Percentiles rank a stretch among this genome's conserved stretches.
Evolutionary conservation across 2,113 vertebrate species (phyloP).

Genomic region (Tapirus terrestris): DNA sequence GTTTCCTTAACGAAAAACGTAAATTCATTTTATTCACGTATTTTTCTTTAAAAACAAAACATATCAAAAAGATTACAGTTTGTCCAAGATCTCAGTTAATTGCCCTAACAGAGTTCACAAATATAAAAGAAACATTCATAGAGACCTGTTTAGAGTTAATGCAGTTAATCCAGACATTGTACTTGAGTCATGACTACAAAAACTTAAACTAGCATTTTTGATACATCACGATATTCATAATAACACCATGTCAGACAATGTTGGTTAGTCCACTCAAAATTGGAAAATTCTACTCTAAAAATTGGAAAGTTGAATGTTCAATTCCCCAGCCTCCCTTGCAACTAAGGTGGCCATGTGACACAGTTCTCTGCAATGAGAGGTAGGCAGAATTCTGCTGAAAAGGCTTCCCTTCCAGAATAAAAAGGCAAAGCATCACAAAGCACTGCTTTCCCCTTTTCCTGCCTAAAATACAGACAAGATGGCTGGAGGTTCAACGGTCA

Average conservation of each 20-base stretch:
- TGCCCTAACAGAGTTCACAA: background rate
- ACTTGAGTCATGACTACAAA: background rate
- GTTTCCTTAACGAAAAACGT: background rate
- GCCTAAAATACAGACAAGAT: background rate
- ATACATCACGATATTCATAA: background rate
- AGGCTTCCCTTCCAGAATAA: background rate
- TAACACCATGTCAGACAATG: background rate
- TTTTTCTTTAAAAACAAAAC: slow-evolving; percentile 31
- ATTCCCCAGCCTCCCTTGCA: background rate
- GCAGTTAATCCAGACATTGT: background rate
- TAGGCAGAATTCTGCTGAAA: background rate
- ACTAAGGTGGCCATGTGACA: background rate
- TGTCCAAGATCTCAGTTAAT: background rate
- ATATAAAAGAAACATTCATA: background rate
- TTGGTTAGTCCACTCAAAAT: background rate
- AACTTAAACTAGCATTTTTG: slow-evolving; percentile 12
- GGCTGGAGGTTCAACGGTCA: background rate
- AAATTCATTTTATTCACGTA: slow-evolving; percentile 6
- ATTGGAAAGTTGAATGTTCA: background rate
- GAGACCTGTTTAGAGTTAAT: background rate
- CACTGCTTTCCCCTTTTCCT: background rate
- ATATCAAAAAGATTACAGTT: slow-evolving; percentile 37
- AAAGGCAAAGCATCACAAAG: background rate
- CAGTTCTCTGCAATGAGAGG: background rate
- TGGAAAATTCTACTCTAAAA: background rate